A percentile compares a stretch with the other conserved stretches of the same genome.
These are phyloP conservation scores for Drosophila pachea DNA, from an alignment of 1,140 invertebrate genomes.

Conservation along the genomic window DNA sequence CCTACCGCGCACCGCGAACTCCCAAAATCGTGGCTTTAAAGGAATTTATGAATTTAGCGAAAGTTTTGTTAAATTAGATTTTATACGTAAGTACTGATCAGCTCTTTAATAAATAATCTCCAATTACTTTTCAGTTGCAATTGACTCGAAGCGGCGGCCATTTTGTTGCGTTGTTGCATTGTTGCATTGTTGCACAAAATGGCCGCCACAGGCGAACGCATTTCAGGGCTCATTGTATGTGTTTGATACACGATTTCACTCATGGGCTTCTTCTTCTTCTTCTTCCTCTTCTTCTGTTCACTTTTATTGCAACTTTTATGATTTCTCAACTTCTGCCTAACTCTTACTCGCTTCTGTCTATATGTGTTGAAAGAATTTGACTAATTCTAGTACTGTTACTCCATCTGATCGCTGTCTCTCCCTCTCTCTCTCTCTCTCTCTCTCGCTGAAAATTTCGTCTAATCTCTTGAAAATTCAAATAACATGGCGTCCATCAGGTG, in stretches of 20 bases:
- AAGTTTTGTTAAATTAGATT: constrained; percentile 97
- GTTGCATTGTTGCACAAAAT: constrained; percentile 36
- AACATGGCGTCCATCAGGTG: constrained; percentile 62
- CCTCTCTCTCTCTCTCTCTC: background rate
- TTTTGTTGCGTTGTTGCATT: constrained; percentile 33
- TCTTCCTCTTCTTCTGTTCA: constrained; percentile 35
- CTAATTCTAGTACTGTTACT: constrained; percentile 23
- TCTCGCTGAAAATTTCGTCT: constrained; percentile 39
- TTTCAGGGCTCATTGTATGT: constrained; percentile 74
- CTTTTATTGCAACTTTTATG: constrained; percentile 56
- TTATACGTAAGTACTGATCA: constrained; percentile 87
- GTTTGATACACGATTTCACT: constrained; percentile 49
- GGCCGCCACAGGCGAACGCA: constrained; percentile 29
- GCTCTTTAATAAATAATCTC: constrained; percentile 7
- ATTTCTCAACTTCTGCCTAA: constrained; percentile 15
- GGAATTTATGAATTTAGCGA: constrained; percentile 97
- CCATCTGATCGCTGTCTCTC: constrained; percentile 21
- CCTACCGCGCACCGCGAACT: constrained; percentile 91
- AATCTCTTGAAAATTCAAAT: constrained; percentile 34
- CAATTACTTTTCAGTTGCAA: constrained; percentile 58
- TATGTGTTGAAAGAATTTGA: constrained; percentile 18
- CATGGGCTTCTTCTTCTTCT: constrained; percentile 35
- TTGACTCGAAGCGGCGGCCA: constrained; percentile 5
- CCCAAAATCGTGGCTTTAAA: constrained; percentile 96
- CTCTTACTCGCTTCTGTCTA: constrained; percentile 28